These are phyloP conservation scores for Baryphthengus martii DNA, from an alignment of 2,113 vertebrate species.

Conservation along the genomic window DNA sequence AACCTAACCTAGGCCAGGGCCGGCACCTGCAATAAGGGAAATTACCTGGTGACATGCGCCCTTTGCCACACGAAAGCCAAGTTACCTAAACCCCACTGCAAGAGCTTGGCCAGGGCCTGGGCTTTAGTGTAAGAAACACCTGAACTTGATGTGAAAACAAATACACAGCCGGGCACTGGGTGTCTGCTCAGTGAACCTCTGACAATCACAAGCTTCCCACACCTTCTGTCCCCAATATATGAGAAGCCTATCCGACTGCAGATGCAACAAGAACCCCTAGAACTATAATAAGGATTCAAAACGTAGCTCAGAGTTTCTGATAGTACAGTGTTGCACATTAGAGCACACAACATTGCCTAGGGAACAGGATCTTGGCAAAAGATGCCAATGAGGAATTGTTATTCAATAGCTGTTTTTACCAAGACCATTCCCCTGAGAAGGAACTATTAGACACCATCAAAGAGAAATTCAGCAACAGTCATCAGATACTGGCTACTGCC, in stretches of 20 bases:
- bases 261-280: not conserved
- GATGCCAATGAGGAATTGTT: not conserved
- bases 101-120: not conserved
- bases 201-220: fast-evolving
- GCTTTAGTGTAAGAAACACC: not conserved
- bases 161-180: not conserved
- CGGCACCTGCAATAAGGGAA: not conserved
- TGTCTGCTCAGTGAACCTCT: not conserved
- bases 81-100: not conserved
- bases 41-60: fast-evolving
- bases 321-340: not conserved
- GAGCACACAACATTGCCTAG: fast-evolving
- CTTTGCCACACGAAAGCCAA: not conserved
- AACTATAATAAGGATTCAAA: not conserved
- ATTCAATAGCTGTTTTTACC: not conserved
- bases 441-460: not conserved
- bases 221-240: not conserved
- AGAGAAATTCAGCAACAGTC: not conserved
- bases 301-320: not conserved
- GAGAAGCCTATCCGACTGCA: not conserved
- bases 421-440: not conserved
- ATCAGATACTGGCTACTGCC: not conserved
- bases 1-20: not conserved
- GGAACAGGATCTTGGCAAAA: not conserved
- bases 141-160: not conserved